Percentiles rank a stretch among this genome's conserved stretches.
These are phyloP conservation scores for Gavia stellata DNA, from an alignment of 2,113 vertebrate species.

Conservation along the genomic window DNA sequence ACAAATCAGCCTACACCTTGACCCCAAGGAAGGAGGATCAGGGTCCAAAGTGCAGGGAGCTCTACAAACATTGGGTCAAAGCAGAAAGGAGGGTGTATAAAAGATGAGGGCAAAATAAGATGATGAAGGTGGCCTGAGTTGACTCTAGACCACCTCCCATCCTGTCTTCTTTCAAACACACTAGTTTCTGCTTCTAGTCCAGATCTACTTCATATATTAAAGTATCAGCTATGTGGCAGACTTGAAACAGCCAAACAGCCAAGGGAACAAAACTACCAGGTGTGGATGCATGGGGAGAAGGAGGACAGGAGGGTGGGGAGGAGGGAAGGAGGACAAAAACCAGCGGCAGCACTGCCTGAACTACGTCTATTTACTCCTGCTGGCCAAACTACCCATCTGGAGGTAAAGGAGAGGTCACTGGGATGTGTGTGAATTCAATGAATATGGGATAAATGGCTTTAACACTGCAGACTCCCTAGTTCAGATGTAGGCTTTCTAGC, in stretches of 20 bases:
- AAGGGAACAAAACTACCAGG: background rate
- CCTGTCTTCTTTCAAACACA: background rate
- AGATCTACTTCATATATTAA: background rate
- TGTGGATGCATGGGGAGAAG: rapidly evolving
- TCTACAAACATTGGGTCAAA: background rate
- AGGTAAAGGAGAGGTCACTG: background rate
- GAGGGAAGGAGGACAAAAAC: background rate
- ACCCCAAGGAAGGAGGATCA: background rate
- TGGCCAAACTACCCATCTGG: background rate
- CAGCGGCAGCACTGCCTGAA: background rate
- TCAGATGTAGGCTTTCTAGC: background rate
- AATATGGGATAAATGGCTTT: background rate
- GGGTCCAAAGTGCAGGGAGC: background rate
- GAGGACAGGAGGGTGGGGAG: background rate
- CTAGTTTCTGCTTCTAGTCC: background rate
- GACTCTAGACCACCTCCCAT: background rate
- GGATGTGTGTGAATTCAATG: background rate
- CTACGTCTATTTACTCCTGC: background rate
- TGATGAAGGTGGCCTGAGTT: background rate
- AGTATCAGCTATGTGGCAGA: background rate
- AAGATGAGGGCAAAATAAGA: background rate
- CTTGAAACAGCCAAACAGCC: background rate
- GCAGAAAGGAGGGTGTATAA: background rate
- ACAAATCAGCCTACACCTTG: background rate
- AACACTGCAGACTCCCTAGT: background rate